Base-by-base conservation (phyloP, 37 sponge, comb jelly and placozoan genomes). In the Axinella damicornis region DNA sequence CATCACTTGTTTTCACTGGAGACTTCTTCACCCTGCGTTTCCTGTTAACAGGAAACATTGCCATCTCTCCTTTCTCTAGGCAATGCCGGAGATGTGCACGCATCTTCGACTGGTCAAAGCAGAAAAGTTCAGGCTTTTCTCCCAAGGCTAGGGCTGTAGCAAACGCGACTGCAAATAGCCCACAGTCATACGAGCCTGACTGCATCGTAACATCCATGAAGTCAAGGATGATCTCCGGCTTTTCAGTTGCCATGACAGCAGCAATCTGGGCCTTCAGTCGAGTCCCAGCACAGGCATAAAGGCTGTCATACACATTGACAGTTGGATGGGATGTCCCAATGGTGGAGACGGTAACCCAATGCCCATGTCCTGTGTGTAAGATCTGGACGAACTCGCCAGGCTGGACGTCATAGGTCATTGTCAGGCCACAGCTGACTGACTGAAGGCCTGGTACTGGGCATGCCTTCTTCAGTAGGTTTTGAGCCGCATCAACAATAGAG, bases 311-410 rank as follows among this genome's bases (percentile, higher is more conserved):
- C 13, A 82, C 41, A 12, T 71, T 2, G 18, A 82, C 72, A 33
- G 71, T 71, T 52, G 72, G 59, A 57, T 34, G 82, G 57, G 58
- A 17, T 4, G 56, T 54, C 38, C 74, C 75, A 61, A 84, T 61
- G 17, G 65, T 84, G 27, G 84, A 84, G 9, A 84, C 53, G 1
- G 66, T 75, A 20, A 64, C 21, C 84, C 76, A 84, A 67, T 84
- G 76, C 32, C 24, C 25, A 0, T 21, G 39, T 36, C 84, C 84
- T 39, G 20, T 66, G 67, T 75, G 19, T 24, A 84, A 55, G 18
- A 84, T n/a, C 53, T 46, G 74, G 31, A 83, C 64, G 60, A 83
- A 67, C 22, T 83, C 84, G 5, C 52, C 65, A 40, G 62, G 31
- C 33, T 62, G 31, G 52, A 83, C 34, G 52, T 71, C 33, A 62